These are phyloP conservation scores for Oscheius sp. DNA, from an alignment of 2,888 invertebrate genomes.

Conservation along the genomic window DNA sequence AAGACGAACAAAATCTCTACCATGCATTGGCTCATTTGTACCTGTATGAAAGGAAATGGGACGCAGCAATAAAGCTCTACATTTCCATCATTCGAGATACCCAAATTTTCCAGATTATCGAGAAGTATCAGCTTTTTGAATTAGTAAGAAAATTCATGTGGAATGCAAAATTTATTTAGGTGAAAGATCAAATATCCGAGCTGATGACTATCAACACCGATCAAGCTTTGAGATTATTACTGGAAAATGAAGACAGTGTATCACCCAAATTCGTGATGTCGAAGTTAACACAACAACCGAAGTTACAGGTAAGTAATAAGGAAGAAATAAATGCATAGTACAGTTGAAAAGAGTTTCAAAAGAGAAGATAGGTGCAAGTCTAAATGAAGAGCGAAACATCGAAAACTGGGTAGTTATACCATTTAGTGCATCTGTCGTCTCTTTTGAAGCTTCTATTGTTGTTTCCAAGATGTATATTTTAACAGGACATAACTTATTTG, in stretches of 20 bases:
- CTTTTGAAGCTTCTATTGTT: neutral
- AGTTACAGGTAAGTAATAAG: constrained; percentile 56
- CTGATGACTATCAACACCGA: constrained; percentile 69
- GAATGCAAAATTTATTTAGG: constrained; percentile 36
- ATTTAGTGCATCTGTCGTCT: neutral
- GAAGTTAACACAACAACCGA: constrained; percentile 62
- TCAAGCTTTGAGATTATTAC: constrained; percentile 61
- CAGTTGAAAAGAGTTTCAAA: neutral
- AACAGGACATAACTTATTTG: too few relatives aligned
- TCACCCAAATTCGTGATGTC: constrained; percentile 61
- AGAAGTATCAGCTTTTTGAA: constrained; percentile 64
- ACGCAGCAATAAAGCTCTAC: constrained; percentile 62
- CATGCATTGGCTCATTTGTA: constrained; percentile 62
- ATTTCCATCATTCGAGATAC: constrained; percentile 56
- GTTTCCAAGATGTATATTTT: too few relatives aligned
- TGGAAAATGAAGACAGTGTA: constrained; percentile 67
- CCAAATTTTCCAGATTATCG: constrained; percentile 66
- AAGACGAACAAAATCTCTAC: constrained; percentile 45
- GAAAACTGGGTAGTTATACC: neutral
- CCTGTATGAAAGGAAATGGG: constrained; percentile 64
- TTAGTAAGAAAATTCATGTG: neutral
- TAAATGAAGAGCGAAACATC: neutral
- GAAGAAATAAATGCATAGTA: too few relatives aligned
- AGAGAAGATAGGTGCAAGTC: neutral
- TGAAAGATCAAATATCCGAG: constrained; percentile 66